phyloP scores from a whole-genome alignment of 2,113 vertebrate genomes.

The Phycodurus eques region DNA sequence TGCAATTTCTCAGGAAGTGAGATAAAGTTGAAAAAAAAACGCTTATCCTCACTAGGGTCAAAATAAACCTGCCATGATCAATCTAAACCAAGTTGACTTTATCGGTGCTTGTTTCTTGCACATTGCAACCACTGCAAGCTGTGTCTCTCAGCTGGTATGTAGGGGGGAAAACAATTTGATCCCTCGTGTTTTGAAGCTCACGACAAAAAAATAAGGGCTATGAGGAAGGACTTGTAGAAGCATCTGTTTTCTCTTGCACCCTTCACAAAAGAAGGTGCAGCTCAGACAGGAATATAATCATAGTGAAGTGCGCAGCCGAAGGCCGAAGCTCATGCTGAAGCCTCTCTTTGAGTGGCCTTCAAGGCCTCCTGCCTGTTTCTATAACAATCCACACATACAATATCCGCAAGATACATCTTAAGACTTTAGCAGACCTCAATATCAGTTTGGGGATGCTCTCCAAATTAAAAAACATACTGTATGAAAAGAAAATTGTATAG shows the following conservation, averaged over 20 bases:
- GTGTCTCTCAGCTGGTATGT: background rate
- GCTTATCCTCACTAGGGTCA: too few species aligned
- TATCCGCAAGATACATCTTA: background rate
- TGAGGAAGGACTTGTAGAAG: background rate
- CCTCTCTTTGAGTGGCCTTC: background rate
- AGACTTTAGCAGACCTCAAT: too few species aligned
- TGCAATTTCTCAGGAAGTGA: background rate
- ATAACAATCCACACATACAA: background rate
- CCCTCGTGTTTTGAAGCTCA: background rate
- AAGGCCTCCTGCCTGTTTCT: background rate
- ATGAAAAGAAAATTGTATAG: too few species aligned
- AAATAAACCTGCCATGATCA: too few species aligned
- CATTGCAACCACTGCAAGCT: background rate
- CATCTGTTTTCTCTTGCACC: background rate
- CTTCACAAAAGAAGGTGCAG: background rate
- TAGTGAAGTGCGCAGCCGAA: background rate
- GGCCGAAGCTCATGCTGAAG: background rate
- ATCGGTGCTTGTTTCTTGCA: background rate
- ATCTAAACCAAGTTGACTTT: background rate
- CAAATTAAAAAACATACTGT: background rate
- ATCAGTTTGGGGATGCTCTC: background rate
- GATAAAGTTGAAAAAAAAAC: background rate
- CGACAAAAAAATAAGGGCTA: background rate
- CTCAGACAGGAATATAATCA: background rate
- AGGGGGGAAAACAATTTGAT: background rate